Conservation (phyloP, 1,140 invertebrate species). For the Sipha flava region DNA sequence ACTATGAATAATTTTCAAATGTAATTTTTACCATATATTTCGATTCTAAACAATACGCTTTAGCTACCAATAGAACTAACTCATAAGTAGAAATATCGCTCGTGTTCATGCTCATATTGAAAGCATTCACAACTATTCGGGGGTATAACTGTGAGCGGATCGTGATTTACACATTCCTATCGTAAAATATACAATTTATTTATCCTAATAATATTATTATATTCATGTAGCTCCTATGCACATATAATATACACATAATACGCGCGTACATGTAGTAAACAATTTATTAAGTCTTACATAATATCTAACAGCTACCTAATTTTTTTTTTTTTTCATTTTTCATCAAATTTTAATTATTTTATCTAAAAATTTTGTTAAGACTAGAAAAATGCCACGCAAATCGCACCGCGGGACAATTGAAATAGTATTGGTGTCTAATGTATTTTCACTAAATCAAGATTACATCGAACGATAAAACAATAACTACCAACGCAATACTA, state of each 20-base stretch:
- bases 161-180: background rate
- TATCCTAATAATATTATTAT: background rate
- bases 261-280: background rate
- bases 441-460: background rate
- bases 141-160: no score
- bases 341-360: background rate
- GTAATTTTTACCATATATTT: no score
- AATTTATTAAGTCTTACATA: constrained; percentile 26
- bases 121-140: no score
- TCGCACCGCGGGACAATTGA: background rate
- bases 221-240: no score
- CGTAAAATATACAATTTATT: background rate
- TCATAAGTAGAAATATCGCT: no score
- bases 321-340: no score
- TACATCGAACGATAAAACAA: background rate
- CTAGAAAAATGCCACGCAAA: background rate
- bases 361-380: background rate
- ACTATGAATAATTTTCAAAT: no score
- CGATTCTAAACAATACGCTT: no score
- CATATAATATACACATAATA: background rate
- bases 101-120: no score
- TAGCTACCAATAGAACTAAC: no score
- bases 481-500: background rate
- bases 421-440: background rate
- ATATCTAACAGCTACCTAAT: background rate